Evolutionary conservation across 2,113 vertebrate species (phyloP).

Genomic region (Oxyruncus cristatus): DNA sequence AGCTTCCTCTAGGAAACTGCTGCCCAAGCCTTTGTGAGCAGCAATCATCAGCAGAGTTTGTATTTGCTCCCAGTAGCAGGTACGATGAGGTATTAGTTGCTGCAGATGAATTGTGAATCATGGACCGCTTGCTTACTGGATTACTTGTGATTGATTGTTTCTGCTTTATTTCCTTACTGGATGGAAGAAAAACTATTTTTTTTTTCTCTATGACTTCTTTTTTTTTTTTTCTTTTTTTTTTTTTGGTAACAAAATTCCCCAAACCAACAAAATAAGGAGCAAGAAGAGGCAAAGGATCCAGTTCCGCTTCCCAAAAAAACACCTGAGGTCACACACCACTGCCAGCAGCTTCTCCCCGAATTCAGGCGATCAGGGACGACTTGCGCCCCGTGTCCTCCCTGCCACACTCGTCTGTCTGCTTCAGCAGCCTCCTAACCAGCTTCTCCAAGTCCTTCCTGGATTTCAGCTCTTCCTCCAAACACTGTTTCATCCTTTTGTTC

Average conservation of each 20-base stretch:
- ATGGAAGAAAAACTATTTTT: neutral
- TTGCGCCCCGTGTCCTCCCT: constrained; percentile 86
- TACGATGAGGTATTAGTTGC: constrained; percentile 55
- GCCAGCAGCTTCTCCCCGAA: neutral
- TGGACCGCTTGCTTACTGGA: constrained; percentile 26
- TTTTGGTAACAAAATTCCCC: constrained; percentile 30
- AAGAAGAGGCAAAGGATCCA: constrained; percentile 50
- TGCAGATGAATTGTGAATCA: constrained; percentile 56
- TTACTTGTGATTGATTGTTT: constrained; percentile 8
- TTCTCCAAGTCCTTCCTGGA: constrained; percentile 95
- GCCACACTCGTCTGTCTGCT: constrained; percentile 89
- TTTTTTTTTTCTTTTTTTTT: neutral
- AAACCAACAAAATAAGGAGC: constrained; percentile 57
- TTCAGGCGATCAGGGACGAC: constrained; percentile 63
- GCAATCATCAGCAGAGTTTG: constrained; percentile 22
- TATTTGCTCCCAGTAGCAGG: constrained; percentile 41
- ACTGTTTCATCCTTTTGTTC: constrained; percentile 95
- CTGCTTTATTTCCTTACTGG: constrained; percentile 17
- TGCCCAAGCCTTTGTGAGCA: neutral
- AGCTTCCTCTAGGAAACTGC: constrained; percentile 45
- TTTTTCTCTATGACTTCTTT: neutral
- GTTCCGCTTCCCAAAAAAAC: constrained; percentile 13
- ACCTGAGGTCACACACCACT: constrained; percentile 49
- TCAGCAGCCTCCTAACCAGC: constrained; percentile 88
- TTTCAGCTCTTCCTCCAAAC: constrained; percentile 95